phyloP scores from a whole-genome alignment of 2,113 vertebrate genomes.

The Xerus inauris region DNA sequence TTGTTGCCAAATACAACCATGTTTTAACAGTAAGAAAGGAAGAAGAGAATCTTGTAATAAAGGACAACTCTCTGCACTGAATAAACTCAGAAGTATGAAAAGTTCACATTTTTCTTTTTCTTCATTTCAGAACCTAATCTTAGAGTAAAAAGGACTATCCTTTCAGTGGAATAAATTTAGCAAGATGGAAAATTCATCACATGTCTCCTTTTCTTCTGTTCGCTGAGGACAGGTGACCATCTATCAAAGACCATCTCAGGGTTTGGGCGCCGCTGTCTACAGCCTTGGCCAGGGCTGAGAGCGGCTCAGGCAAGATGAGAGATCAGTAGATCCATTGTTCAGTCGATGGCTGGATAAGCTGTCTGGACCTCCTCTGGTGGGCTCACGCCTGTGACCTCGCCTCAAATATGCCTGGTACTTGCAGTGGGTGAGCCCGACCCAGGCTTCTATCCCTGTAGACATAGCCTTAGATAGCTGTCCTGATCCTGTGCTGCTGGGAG shows the following conservation, averaged over 20 bases:
- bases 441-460: not conserved
- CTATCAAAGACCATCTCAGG: too few relatives aligned
- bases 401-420: too few relatives aligned
- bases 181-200: not conserved
- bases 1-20: not conserved
- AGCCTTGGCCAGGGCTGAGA: not conserved
- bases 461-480: not conserved
- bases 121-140: constrained; percentile 28
- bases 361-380: not conserved
- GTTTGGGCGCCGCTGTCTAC: not conserved
- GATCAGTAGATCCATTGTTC: not conserved
- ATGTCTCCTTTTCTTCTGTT: not conserved
- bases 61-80: not conserved
- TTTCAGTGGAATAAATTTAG: not conserved
- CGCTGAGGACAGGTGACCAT: not conserved
- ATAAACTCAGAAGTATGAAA: not conserved
- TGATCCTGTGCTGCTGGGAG: not conserved
- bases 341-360: not conserved
- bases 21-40: not conserved
- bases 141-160: not conserved
- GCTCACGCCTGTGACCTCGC: not conserved
- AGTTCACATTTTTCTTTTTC: not conserved
- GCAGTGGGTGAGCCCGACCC: not conserved
- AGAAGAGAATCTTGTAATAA: not conserved
- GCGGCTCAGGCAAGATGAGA: not conserved